Base-by-base conservation (phyloP, 2,888 invertebrate species). In the Ophion costatus region DNA sequence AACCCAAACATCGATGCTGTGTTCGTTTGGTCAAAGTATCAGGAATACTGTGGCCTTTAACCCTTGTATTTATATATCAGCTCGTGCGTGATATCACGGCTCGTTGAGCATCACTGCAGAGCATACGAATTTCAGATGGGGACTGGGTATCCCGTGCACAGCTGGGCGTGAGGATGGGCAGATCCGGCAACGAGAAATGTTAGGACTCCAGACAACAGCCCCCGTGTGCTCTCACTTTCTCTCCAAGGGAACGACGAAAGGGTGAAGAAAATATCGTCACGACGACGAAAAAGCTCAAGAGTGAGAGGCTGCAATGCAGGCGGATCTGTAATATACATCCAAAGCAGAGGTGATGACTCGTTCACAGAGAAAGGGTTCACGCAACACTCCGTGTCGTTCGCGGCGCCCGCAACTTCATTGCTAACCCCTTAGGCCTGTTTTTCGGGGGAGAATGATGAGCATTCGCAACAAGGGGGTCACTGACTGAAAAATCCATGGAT, bases 271-370 rank as follows among this genome's bases (percentile, higher is more conserved):
- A 80, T 66, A 87, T 75, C 45, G 75, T 86, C 86, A 86, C 86
- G 90, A 90, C 88, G 91, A 93, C 93, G 93, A 93, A 93, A 93
- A 92, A 93, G 87, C 92, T 89, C 90, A 88, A 57, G 64, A 45
- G 90, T 88, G 89, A 45, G 29, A 78, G 88, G 57, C 57, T 64
- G 74, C 69, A 71, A 75, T 70, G 66, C 74, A 74, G 66, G 90
- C 88, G 89, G 89, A 87, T 91, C 92, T 92, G 93, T 93, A 93
- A 93, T 93, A 93, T 93, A 93, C 93, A 93, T 92, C 91, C 90
- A 90, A 92, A 91, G 91, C 91, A 90, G 91, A 91, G 92, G 91
- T 92, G 93, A 93, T 90, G 93, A 93, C 92, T 93, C 91, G 93
- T 92, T 92, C 89, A 89, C 90, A 66, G 80, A 76, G 80, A 83